Evolutionary conservation across 2,797 vertebrate genomes (phyloP), one percentile per base, ranked within the genome.

Genomic region (Ispidina picta): DNA sequence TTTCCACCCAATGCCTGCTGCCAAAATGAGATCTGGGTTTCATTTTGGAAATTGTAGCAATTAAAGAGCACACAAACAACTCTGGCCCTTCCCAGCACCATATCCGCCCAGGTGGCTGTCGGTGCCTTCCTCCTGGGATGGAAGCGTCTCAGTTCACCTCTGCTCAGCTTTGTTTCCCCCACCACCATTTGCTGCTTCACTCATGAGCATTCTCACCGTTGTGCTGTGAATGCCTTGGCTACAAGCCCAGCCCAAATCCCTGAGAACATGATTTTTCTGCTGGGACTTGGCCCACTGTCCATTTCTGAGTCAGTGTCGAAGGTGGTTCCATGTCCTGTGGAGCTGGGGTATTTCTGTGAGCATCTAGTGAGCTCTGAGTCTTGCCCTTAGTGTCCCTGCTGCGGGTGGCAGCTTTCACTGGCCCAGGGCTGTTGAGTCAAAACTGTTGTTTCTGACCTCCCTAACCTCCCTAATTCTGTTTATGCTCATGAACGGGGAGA

Each of bases 11-110:
- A 8, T 28, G 22, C n/a, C 41, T 66, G 51, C 60, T 71, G 21
- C 46, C 12, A 29, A 65, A 87, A 80, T 8, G 16, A 65, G 37
- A 65, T 39, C 39, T 23, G 43, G 22, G 44, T 58, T 89, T 71
- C 48, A 5, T 56, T 92, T 79, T 72, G 63, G 58, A 65, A 62
- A 49, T 65, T 29, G 35, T 54, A 71, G 15, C 51, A 52, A 59
- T 89, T 52, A 71, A 76, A 44, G 44, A 80, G 29, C 29, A 3
- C 2, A 2, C 22, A 10, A 37, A 44, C 28, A 60, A 18, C 44
- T 70, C 44, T 9, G 10, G 4, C 71, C 21, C 39, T 58, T 31
- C 29, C n/a, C 0, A 0, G 37, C 54, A 43, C 26, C 4, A 0
- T 54, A 33, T 74, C 63, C 9, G 5, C 37, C 73, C 9, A 35